Base-by-base conservation (phyloP, 1,140 invertebrate species). In the Euglossa dilemma region DNA sequence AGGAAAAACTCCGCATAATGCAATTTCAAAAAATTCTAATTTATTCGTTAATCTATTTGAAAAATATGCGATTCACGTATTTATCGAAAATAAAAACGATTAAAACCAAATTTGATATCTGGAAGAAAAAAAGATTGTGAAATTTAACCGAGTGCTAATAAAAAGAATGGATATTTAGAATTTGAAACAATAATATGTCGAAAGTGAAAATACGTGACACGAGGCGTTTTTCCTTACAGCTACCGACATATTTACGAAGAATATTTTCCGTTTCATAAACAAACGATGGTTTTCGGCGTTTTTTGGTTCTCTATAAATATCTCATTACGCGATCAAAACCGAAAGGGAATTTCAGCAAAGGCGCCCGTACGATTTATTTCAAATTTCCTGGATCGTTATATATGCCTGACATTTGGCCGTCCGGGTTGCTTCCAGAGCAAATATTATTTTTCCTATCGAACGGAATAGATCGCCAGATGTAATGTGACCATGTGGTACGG, bases 401-500 rank as follows among this genome's bases (percentile, higher is more conserved):
- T 78, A 89, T 85, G 87, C 74, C 72, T 75, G 64, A 71, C 45
- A 61, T 86, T 86, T 64, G 69, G 66, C 23, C 16, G 74, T 54
- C 78, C 72, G 67, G 66, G 64, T 52, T 80, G 80, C 87, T 89
- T 59, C 43, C 72, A 90, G 90, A 84, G 87, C 71, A 90, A 92
- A 89, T 91, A 92, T 91, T 90, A 90, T 92, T 92, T 89, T 88
- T 90, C 84, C 74, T 88, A 87, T 86, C 87, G 76, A 52, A 75
- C 84, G 86, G 74, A 64, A 86, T 80, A 79, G 84, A 81, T 63
- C 56, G 81, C 87, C 87, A 82, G 84, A 89, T 85, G 80, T 77
- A 86, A 64, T 66, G 56, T 63, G 71, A 80, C 59, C 85, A 85
- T 43, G 80, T 82, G 59, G 75, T 66, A 67, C 70, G 50, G 56